Evolutionary conservation across 2,888 invertebrate species (phyloP).

Genomic region (Drosophila algonquin): DNA sequence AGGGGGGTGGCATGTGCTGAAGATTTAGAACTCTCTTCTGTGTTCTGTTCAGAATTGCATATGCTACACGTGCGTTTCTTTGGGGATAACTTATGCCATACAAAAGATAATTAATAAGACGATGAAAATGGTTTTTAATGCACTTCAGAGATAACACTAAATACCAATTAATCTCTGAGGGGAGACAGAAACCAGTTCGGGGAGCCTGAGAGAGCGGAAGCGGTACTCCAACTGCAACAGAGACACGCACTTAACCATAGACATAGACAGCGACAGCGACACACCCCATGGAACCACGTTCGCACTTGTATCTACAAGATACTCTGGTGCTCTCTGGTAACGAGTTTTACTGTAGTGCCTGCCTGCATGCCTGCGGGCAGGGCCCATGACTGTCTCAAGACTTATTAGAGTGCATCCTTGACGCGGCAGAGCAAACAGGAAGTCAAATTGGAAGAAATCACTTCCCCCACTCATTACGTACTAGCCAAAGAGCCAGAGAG

Average conservation of each 20-base stretch:
- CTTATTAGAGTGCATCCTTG: slow-evolving; percentile 65
- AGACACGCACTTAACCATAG: slow-evolving; percentile 11
- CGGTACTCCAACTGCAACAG: neutral
- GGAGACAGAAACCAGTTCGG: neutral
- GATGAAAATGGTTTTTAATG: neutral
- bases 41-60: slow-evolving; percentile 50
- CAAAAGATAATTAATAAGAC: neutral
- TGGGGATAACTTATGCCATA: slow-evolving; percentile 3
- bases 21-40: slow-evolving; percentile 33
- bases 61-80: slow-evolving; percentile 25
- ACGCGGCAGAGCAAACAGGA: slow-evolving; percentile 53
- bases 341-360: slow-evolving; percentile 7
- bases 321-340: neutral
- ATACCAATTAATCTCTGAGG: neutral
- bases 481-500: neutral
- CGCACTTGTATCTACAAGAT: neutral
- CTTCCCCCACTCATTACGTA: slow-evolving; percentile 68
- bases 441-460: slow-evolving; percentile 66
- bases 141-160: neutral
- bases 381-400: slow-evolving; percentile 21
- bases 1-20: neutral
- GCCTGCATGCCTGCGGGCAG: neutral
- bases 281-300: slow-evolving; percentile 3
- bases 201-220: slow-evolving; percentile 7
- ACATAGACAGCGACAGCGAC: neutral